Conservation (phyloP, 1,140 invertebrate species). For the Arion vulgaris region DNA sequence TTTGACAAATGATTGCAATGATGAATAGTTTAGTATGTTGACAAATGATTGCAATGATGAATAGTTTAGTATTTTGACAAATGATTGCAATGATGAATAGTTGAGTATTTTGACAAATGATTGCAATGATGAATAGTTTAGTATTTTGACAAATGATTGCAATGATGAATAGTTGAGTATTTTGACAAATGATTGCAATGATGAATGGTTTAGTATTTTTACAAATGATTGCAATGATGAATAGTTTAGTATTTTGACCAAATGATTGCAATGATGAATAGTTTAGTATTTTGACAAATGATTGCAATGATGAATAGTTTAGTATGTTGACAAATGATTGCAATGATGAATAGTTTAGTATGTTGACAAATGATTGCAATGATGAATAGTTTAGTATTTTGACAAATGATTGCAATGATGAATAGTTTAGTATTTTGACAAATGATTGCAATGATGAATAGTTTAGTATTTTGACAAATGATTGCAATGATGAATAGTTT, state of each 20-base stretch:
- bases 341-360: background rate
- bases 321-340: background rate
- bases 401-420: too few species aligned
- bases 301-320: slow-evolving; percentile 69
- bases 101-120: background rate
- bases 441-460: slow-evolving; percentile 70
- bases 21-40: slow-evolving; percentile 35
- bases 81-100: slow-evolving; percentile 70
- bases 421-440: slow-evolving; percentile 32
- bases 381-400: slow-evolving; percentile 36
- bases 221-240: slow-evolving; percentile 71
- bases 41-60: too few species aligned
- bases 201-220: background rate
- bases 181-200: too few species aligned
- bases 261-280: too few species aligned
- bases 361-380: slow-evolving; percentile 70
- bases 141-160: slow-evolving; percentile 66
- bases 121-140: too few species aligned
- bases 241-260: background rate
- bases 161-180: slow-evolving; percentile 51
- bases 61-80: slow-evolving; percentile 34
- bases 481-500: too few species aligned
- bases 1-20: slow-evolving; percentile 70
- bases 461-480: background rate
- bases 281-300: slow-evolving; percentile 43